A percentile compares a stretch with the other conserved stretches of the same genome.
phyloP scores from a whole-genome alignment of 1,140 invertebrate genomes.

The Littorina saxatilis region DNA sequence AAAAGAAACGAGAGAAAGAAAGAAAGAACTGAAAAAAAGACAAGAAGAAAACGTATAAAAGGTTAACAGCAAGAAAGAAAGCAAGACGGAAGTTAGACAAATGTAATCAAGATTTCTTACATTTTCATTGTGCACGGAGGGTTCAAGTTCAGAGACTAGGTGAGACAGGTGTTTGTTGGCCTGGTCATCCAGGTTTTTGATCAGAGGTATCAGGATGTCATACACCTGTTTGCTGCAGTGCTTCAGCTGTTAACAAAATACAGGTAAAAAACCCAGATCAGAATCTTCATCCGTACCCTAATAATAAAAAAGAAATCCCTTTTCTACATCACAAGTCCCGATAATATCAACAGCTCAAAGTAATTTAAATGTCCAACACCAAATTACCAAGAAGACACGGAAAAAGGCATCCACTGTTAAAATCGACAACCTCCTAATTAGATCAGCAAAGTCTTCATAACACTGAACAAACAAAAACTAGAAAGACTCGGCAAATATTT shows the following conservation, averaged over 20 bases:
- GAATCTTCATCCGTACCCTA: not conserved
- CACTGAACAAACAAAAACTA: too few relatives aligned
- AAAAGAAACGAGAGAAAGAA: too few relatives aligned
- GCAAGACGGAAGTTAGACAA: too few relatives aligned
- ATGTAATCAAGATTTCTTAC: constrained; percentile 53
- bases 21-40: too few relatives aligned
- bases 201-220: constrained; percentile 90
- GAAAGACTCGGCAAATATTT: too few relatives aligned
- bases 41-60: too few relatives aligned
- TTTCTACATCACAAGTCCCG: not conserved
- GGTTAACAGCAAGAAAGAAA: too few relatives aligned
- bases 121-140: constrained; percentile 94
- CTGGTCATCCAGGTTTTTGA: constrained; percentile 91
- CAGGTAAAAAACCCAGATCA: not conserved
- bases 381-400: not conserved
- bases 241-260: constrained; percentile 80
- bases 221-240: constrained; percentile 95
- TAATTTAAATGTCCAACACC: not conserved
- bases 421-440: not conserved
- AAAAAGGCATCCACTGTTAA: not conserved
- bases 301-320: not conserved
- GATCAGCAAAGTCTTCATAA: too few relatives aligned
- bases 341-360: not conserved
- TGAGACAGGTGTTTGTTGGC: constrained; percentile 92
- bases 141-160: constrained; percentile 88